Percentiles rank a stretch among this genome's conserved stretches.
Evolutionary conservation across 2,797 vertebrate species (phyloP).

Genomic region (Onychomys leucogaster): DNA sequence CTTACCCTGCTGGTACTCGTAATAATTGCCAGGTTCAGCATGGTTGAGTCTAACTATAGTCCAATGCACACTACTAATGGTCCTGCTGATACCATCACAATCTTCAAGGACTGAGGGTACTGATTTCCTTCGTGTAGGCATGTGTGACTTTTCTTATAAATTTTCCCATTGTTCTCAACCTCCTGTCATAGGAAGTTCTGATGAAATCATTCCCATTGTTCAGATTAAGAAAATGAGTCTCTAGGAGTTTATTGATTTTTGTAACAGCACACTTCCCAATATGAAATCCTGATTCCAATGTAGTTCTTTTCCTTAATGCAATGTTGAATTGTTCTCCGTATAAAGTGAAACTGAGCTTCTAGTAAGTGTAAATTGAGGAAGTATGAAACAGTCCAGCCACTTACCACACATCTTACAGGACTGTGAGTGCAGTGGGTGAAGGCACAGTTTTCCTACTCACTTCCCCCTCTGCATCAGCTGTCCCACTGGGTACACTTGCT

Average conservation of each 20-base stretch:
- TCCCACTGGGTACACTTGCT: not conserved
- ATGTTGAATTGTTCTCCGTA: not conserved
- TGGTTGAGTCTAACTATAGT: not conserved
- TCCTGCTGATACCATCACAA: too few species aligned
- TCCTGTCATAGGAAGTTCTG: not conserved
- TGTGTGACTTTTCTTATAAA: not conserved
- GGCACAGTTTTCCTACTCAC: not conserved
- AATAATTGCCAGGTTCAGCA: not conserved
- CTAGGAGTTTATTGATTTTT: not conserved
- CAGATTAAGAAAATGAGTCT: not conserved
- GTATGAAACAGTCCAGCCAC: not conserved
- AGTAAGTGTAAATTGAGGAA: not conserved
- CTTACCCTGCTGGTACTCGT: not conserved
- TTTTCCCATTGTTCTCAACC: not conserved
- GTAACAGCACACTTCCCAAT: not conserved
- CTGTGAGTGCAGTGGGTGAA: not conserved
- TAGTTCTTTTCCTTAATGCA: not conserved
- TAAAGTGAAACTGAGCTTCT: not conserved
- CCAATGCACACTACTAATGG: accelerated
- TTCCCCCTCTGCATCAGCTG: not conserved
- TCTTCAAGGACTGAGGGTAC: not conserved
- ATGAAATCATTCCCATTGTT: not conserved
- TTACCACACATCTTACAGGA: not conserved
- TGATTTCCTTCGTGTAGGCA: not conserved
- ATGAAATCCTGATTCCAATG: not conserved